Base-by-base conservation (phyloP, 2,113 vertebrate species). In the Sterrhoptilus dennistouni region DNA sequence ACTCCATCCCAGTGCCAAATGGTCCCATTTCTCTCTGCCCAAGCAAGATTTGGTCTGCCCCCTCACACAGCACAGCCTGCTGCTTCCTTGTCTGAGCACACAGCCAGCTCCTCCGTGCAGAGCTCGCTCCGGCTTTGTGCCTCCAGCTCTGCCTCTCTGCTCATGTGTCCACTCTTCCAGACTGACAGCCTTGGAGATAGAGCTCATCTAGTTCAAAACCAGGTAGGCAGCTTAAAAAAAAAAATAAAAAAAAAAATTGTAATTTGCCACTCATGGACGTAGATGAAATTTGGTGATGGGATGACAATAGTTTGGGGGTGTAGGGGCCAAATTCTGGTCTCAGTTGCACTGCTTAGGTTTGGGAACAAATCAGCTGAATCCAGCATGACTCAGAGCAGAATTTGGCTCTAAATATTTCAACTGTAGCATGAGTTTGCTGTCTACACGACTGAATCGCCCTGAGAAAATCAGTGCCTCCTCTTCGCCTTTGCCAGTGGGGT, bases 401-500 rank as follows among this genome's bases (percentile, higher is more conserved):
- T 82, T 75, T 95, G 91, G 57, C 91, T 91, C 50, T 36, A 61
- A 85, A 82, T 50, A 69, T 79, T 89, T 87, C 49, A 87, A 82
- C 77, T 42, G 57, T 11, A 84, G 80, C 89, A 76, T 89, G 93
- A 91, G 84, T 85, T 94, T 85, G 57, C 42, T 95, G 93, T 95
- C 91, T 87, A 91, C 91, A 93, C 87, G 94, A 94, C 57, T 96
- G 95, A 71, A 65, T 7, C 0, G 93, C 95, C 96, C 53, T 83
- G 45, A 94, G 96, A 95, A 31, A 93, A 65, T n/a, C 77, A 29
- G 81, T 53, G 87, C 66, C 91, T 92, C 87, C 89, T 91, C 89
- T 95, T 61, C 91, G 96, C 60, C 93, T 92, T 97, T 96, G 95
- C 94, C 96, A 14, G 53, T 1, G 66, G 93, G 94, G 93, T 53